Evolutionary conservation across 2,797 vertebrate species (phyloP).

Genomic region (Simalia tracyae): DNA sequence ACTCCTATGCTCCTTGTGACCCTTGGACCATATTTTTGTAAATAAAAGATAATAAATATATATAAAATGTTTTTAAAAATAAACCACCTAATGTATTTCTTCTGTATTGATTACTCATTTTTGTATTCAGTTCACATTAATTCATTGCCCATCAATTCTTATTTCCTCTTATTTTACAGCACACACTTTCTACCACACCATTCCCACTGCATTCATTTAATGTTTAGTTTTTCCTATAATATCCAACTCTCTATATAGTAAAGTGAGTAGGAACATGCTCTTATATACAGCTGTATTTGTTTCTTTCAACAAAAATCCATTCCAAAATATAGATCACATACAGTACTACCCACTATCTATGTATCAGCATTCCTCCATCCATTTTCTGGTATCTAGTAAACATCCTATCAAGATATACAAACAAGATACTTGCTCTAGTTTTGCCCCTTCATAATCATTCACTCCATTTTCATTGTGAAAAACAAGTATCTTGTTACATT

Average conservation of each 20-base stretch:
- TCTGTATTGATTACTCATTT: too few relatives aligned
- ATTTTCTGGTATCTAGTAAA: background rate
- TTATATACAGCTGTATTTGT: background rate
- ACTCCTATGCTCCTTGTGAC: too few relatives aligned
- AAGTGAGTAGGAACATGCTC: background rate
- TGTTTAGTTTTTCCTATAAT: background rate
- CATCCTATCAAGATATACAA: background rate
- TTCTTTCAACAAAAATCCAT: background rate
- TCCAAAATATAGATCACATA: background rate
- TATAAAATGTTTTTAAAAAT: background rate
- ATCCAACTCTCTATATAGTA: background rate
- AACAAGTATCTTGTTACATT: background rate
- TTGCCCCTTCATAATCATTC: background rate
- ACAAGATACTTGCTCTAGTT: background rate
- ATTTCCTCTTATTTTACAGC: background rate
- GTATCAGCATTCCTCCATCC: background rate
- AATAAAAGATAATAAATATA: background rate
- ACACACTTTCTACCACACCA: background rate
- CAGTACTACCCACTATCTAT: background rate
- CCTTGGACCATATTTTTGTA: too few relatives aligned
- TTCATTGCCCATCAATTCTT: background rate
- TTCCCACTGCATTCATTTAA: background rate
- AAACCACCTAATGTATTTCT: background rate
- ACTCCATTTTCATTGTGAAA: background rate
- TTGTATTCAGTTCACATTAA: background rate